phyloP scores from a whole-genome alignment of 2,888 invertebrate species.

The Eudasyphora cyanicolor region DNA sequence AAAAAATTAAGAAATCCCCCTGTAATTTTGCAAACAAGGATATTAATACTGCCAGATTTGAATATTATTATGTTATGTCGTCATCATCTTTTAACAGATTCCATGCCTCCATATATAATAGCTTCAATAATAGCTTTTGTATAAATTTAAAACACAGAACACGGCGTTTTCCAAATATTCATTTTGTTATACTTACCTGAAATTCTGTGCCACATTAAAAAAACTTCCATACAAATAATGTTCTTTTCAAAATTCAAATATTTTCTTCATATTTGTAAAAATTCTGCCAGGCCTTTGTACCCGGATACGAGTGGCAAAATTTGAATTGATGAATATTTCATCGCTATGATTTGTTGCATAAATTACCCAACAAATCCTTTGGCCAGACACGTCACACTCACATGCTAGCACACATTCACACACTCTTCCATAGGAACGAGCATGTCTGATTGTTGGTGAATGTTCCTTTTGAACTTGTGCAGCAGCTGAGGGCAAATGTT shows the following conservation, averaged over 20 bases:
- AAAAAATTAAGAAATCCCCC: too few relatives aligned
- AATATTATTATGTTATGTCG: too few relatives aligned
- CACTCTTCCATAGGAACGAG: background rate
- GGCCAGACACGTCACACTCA: background rate
- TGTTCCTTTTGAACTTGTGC: background rate
- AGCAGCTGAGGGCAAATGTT: background rate
- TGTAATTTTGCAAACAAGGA: too few relatives aligned
- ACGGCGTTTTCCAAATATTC: constrained; percentile 32
- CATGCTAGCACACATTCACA: background rate
- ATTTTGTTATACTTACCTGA: constrained; percentile 29
- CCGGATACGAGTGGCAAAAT: constrained; percentile 61
- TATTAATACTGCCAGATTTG: too few relatives aligned
- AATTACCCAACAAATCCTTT: constrained; percentile 40
- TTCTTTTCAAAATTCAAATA: too few relatives aligned
- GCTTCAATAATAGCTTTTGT: too few relatives aligned
- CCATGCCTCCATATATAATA: too few relatives aligned
- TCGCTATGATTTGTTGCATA: constrained; percentile 69
- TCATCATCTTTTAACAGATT: too few relatives aligned
- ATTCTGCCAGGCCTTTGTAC: background rate
- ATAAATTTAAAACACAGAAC: too few relatives aligned
- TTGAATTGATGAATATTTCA: constrained; percentile 73
- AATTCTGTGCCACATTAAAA: too few relatives aligned
- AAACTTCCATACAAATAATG: too few relatives aligned
- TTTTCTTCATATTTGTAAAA: background rate
- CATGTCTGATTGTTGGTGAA: background rate